phyloP scores from a whole-genome alignment of 2,888 invertebrate genomes.

The Andricus quercusramuli region DNA sequence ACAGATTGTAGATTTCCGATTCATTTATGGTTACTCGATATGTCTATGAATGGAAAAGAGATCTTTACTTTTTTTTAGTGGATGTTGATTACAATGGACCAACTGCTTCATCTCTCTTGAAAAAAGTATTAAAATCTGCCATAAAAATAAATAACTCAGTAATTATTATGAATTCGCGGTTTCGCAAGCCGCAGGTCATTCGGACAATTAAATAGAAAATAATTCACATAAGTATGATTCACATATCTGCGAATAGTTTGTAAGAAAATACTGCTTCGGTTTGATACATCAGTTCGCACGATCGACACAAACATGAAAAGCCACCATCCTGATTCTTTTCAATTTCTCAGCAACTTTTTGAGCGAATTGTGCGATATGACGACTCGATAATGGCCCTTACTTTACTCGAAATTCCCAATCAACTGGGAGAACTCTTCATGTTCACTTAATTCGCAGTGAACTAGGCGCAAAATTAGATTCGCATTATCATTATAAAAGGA shows the following conservation, averaged over 20 bases:
- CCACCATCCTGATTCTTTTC: neutral
- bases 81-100: neutral
- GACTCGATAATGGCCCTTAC: conserved; percentile 16
- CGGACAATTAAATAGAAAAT: conserved; percentile 27
- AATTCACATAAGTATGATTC: conserved; percentile 28
- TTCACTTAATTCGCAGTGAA: conserved; percentile 30
- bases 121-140: conserved; percentile 4
- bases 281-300: conserved; percentile 33
- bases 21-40: neutral
- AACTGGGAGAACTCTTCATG: conserved; percentile 29
- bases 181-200: conserved; percentile 25
- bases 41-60: conserved; percentile 1
- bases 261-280: conserved; percentile 40
- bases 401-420: conserved; percentile 30
- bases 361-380: conserved; percentile 19
- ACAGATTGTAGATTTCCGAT: neutral
- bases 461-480: neutral
- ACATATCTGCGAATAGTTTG: conserved; percentile 10
- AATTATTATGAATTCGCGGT: conserved; percentile 25
- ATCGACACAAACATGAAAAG: neutral
- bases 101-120: neutral
- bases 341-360: neutral
- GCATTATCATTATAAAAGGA: neutral
- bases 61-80: neutral
- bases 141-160: conserved; percentile 18